Percentiles rank a stretch among this genome's conserved stretches.
Conservation (phyloP, 1,140 invertebrate species). For the Drosophila novamexicana region DNA sequence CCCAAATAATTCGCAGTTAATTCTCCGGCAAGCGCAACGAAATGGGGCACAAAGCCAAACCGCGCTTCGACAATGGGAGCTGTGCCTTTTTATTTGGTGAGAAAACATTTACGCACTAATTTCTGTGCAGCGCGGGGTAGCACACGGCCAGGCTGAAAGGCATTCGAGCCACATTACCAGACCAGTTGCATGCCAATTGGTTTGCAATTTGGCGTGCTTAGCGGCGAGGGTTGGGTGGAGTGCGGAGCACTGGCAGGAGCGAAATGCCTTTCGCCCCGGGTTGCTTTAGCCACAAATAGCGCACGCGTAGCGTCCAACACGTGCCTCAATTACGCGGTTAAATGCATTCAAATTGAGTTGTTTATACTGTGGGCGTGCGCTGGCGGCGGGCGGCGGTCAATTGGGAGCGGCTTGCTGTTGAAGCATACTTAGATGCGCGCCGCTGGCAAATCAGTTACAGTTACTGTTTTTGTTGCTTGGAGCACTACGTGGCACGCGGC, state of each 20-base stretch:
- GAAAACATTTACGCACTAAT: conserved; percentile 84
- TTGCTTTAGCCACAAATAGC: conserved; percentile 66
- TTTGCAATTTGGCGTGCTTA: conserved; percentile 80
- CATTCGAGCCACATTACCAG: conserved; percentile 57
- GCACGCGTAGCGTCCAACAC: conserved; percentile 74
- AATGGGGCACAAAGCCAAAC: conserved; percentile 68
- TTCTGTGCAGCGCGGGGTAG: conserved; percentile 59
- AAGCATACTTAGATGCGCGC: conserved; percentile 53
- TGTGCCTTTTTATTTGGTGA: conserved; percentile 78
- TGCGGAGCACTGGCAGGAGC: neutral
- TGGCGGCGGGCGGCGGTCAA: conserved; percentile 27
- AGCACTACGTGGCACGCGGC: conserved; percentile 65
- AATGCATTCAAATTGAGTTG: conserved; percentile 84
- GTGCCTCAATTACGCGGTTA: conserved; percentile 84
- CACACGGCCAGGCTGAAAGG: conserved; percentile 22
- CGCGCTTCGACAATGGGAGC: conserved; percentile 14
- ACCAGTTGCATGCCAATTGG: conserved; percentile 84
- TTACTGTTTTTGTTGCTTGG: conserved; percentile 47
- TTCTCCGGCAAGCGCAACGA: conserved; percentile 78
- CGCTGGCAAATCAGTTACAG: conserved; percentile 71
- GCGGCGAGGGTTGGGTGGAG: conserved; percentile 10
- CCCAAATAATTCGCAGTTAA: conserved; percentile 79
- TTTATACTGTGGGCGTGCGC: conserved; percentile 78
- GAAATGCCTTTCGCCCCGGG: conserved; percentile 17
- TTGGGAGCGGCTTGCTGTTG: conserved; percentile 27